A percentile compares a stretch with the other conserved stretches of the same genome.
phyloP scores from a whole-genome alignment of 2,797 vertebrate species.

The Myotis planiceps region DNA sequence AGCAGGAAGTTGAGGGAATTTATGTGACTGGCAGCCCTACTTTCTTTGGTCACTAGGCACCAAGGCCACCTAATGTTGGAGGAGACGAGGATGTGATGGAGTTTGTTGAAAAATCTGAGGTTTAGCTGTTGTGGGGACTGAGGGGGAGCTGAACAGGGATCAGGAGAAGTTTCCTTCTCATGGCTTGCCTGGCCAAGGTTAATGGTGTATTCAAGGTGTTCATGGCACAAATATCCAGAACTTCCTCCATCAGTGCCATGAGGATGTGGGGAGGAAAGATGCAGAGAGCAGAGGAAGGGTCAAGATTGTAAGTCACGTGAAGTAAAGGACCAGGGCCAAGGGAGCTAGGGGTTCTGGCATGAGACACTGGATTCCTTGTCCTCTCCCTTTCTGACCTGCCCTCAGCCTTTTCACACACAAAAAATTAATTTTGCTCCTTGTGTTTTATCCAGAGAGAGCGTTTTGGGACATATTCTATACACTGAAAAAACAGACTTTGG shows the following conservation, averaged over 20 bases:
- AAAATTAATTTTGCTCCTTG: neutral
- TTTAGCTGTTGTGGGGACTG: neutral
- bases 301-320: neutral
- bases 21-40: fast-evolving
- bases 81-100: neutral
- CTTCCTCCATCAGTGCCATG: neutral
- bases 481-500: neutral
- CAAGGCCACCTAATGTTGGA: neutral
- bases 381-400: neutral
- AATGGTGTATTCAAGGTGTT: no score
- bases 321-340: neutral
- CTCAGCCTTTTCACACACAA: neutral
- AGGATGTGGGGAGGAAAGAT: neutral
- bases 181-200: neutral
- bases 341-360: neutral
- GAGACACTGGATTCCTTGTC: neutral
- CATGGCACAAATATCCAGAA: neutral
- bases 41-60: neutral
- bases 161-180: fast-evolving
- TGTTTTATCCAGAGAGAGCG: neutral
- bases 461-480: neutral
- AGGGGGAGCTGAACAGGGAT: no score
- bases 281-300: neutral
- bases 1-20: neutral
- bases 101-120: neutral